Conservation (phyloP, 2,888 invertebrate genomes). For the Diplazon laetatorius region DNA sequence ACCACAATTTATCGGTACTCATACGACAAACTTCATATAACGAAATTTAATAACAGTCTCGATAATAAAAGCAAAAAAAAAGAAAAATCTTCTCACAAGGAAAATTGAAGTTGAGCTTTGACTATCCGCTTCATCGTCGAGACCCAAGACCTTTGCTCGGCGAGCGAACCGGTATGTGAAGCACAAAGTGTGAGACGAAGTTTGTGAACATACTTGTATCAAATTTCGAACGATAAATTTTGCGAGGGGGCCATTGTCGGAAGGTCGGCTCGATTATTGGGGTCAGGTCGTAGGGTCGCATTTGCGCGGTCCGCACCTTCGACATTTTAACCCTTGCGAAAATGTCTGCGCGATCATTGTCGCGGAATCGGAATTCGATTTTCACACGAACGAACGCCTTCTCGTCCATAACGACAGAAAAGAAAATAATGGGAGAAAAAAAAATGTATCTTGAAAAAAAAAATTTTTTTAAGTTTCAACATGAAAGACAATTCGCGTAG, state of each 20-base stretch:
- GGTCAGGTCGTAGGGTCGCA: slow-evolving; percentile 48
- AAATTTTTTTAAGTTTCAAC: too few species aligned
- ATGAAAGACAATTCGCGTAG: not conserved
- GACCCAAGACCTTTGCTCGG: not conserved
- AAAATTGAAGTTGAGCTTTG: too few species aligned
- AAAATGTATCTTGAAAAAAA: too few species aligned
- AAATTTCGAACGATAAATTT: slow-evolving; percentile 51
- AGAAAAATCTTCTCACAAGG: too few species aligned
- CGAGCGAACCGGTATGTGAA: not conserved
- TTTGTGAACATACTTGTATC: slow-evolving; percentile 28
- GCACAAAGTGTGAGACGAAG: not conserved
- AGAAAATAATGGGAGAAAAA: slow-evolving; percentile 2
- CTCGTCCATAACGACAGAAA: slow-evolving; percentile 1
- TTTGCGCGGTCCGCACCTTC: slow-evolving; percentile 33
- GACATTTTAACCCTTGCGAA: slow-evolving; percentile 10
- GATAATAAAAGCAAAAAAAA: not conserved
- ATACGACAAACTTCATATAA: too few species aligned
- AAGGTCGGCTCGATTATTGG: slow-evolving; percentile 4
- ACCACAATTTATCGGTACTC: too few species aligned
- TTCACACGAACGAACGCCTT: not conserved
- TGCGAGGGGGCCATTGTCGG: slow-evolving; percentile 45
- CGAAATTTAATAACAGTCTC: not conserved
- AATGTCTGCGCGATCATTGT: slow-evolving; percentile 22
- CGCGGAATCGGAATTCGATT: slow-evolving; percentile 30
- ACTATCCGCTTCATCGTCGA: not conserved